Evolutionary conservation across 37 sponge, comb jelly and placozoan species (phyloP).

Genomic region (Halichondria panicea): DNA sequence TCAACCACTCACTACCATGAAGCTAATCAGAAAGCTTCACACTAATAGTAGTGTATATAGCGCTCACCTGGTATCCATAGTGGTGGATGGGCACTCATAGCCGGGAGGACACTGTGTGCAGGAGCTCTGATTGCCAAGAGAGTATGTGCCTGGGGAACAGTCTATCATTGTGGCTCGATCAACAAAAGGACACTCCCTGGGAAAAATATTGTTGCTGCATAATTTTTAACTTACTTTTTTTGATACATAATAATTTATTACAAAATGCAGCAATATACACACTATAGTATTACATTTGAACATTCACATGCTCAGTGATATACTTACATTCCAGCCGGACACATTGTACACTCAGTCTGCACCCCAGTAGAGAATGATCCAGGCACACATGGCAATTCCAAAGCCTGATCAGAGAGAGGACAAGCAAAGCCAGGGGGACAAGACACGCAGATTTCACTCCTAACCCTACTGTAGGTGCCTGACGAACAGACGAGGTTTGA

Average conservation of each 20-base stretch:
- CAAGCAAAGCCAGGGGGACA: background rate
- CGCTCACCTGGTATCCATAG: background rate
- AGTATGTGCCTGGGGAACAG: constrained; percentile 1
- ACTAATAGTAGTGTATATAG: no score
- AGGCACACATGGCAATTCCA: background rate
- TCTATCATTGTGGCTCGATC: background rate
- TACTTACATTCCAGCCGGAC: constrained; percentile 16
- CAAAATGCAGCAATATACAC: no score
- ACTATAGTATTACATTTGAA: no score
- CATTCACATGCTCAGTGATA: no score
- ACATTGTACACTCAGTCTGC: background rate
- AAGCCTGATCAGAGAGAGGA: background rate
- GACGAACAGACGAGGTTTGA: background rate
- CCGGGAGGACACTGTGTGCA: background rate
- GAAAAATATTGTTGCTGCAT: no score
- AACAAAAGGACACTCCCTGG: background rate
- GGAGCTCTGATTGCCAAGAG: background rate
- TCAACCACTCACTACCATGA: no score
- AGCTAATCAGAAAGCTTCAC: no score
- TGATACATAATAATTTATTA: no score
- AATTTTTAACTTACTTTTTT: no score
- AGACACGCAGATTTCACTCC: background rate
- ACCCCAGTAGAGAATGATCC: background rate
- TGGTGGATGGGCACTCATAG: background rate
- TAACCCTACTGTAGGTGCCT: background rate